Base-by-base conservation (phyloP, 1,140 invertebrate species). In the Megalonaias nervosa region DNA sequence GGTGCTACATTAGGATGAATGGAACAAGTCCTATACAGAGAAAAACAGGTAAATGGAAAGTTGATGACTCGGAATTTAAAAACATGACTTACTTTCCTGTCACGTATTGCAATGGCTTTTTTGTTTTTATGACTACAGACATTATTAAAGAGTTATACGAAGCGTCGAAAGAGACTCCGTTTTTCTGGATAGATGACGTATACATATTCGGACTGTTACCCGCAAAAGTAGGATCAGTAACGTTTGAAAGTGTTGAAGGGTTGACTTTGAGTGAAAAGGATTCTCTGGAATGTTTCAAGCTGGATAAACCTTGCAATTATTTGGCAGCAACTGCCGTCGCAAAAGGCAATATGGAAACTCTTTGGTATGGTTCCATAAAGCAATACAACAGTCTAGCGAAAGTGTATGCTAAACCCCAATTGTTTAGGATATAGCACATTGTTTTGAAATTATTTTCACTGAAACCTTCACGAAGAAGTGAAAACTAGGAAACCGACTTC, bases 121-220 rank as follows among this genome's bases (percentile, higher is more conserved):
- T 81, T 23, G 85, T 89, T 26, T 67, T 91, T 23, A 85, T 90
- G 72, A 84, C 90, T 26, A 78, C 80, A 19, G 86, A 89, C 68
- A 81, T 90, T 31, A 86, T 90, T 13, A 79, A 78, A 62, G 66
- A 81, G 38, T 67, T 91, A 23, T 89, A 88, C 57, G 72, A 75
- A 56, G 81, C 81, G 15, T 82, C 84, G 2, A 74, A 75, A 66
- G 57, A 74, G n/a, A 81, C 80, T 13, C 87, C 85, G 5, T 86
- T 85, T 61, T 87, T 90, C 76, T 90, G 87, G 86, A 81, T 90
- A 57, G 89, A 90, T 71, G 89, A 90, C 79, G 86, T 88, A 14
- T 90, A 89, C 71, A 68, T 89, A 26, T 89, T 85, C 48, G 89
- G 89, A 21, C 56, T 90, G n/a, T 67, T 90, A 26, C 79, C 83